Conservation (phyloP, 2,888 invertebrate species). For the Catocala sponsa region DNA sequence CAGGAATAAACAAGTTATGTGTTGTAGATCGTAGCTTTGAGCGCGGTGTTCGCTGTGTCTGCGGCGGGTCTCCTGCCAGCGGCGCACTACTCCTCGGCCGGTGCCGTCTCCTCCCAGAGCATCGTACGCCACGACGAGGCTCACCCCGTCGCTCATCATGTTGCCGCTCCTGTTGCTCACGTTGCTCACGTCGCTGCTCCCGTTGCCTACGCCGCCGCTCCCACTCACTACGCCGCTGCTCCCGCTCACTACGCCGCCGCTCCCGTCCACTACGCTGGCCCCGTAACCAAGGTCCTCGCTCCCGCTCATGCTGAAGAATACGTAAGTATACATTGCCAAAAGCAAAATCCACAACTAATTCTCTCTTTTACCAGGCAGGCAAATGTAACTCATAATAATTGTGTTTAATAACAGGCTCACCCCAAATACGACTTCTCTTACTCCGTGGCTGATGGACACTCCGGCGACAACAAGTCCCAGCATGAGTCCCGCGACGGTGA, state of each 20-base stretch:
- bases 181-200: slow-evolving; percentile 52
- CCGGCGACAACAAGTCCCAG: slow-evolving; percentile 89
- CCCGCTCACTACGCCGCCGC: slow-evolving; percentile 28
- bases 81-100: slow-evolving; percentile 77
- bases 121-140: slow-evolving; percentile 71
- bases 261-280: slow-evolving; percentile 60
- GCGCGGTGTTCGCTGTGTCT: slow-evolving; percentile 78
- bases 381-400: neutral
- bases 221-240: slow-evolving; percentile 49
- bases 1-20: slow-evolving; percentile 2
- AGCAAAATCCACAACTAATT: too few relatives aligned
- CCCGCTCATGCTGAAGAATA: slow-evolving; percentile 65
- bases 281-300: slow-evolving; percentile 59
- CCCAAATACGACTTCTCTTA: slow-evolving; percentile 88
- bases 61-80: slow-evolving; percentile 71
- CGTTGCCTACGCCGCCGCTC: slow-evolving; percentile 59
- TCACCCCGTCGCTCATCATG: slow-evolving; percentile 42
- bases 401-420: slow-evolving; percentile 69
- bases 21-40: slow-evolving; percentile 67
- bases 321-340: too few relatives aligned
- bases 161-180: slow-evolving; percentile 23
- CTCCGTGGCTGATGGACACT: slow-evolving; percentile 87
- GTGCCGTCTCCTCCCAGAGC: slow-evolving; percentile 75
- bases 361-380: neutral
- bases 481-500: slow-evolving; percentile 88